phyloP scores from a whole-genome alignment of 2,113 vertebrate genomes.

The Scatophagus argus region DNA sequence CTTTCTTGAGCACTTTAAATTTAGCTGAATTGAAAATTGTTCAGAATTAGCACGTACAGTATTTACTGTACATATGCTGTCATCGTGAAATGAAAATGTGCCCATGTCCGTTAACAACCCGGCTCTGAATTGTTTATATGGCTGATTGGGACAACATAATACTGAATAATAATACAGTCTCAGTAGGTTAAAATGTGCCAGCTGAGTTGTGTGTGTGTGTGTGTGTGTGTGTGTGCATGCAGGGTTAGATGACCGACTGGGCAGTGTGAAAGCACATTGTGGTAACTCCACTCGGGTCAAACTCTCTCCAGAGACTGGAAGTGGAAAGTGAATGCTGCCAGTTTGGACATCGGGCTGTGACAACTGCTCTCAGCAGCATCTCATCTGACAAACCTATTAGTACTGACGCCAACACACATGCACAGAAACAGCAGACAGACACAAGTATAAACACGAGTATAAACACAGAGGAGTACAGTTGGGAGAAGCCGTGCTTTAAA shows the following conservation, averaged over 20 bases:
- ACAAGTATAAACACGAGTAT: not conserved
- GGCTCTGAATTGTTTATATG: constrained; percentile 7
- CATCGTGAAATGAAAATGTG: constrained; percentile 13
- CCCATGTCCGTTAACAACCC: not conserved
- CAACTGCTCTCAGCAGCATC: constrained; percentile 78
- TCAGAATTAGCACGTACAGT: not conserved
- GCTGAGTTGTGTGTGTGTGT: constrained; percentile 12
- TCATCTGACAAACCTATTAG: constrained; percentile 74
- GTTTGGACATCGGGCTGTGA: constrained; percentile 68
- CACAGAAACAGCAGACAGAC: constrained; percentile 18
- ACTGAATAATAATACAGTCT: constrained; percentile 26
- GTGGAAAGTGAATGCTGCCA: constrained; percentile 76
- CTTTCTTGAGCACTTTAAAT: no score
- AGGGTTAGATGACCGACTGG: constrained; percentile 60
- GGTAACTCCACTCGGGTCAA: constrained; percentile 76
- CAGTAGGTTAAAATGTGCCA: constrained; percentile 22
- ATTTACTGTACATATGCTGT: constrained; percentile 7
- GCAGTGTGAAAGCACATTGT: constrained; percentile 61
- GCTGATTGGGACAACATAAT: not conserved
- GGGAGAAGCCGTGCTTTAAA: constrained; percentile 12
- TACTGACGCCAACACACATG: constrained; percentile 46
- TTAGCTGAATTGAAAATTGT: no score
- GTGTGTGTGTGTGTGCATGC: constrained; percentile 19
- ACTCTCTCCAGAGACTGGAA: constrained; percentile 69
- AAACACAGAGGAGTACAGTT: constrained; percentile 33